Base-by-base conservation (phyloP, 92 coral and sea anemone species). In the Porites cylindrica region DNA sequence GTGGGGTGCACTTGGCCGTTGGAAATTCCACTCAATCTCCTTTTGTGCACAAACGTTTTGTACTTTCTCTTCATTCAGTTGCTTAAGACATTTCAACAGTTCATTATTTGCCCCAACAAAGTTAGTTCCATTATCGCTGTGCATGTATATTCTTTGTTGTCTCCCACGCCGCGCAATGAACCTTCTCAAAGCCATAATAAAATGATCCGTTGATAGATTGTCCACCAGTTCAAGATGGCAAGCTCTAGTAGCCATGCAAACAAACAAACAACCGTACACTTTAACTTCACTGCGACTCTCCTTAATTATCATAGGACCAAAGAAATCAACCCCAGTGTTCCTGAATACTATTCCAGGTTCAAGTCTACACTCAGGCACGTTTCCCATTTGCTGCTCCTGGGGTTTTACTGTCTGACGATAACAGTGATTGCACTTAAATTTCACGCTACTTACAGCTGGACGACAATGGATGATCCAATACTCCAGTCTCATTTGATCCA, bases 301-400 rank as follows among this genome's bases (percentile, higher is more conserved):
- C 68, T 75, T 86, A 26, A 86, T 85, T 1, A 77, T 32, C 79
- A 78, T 53, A 63, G 85, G 90, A 29, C 8, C 79, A 18, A 66
- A 78, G 65, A 51, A 69, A 26, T 78, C 84, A 23, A 86, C 84
- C 69, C 84, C 85, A 9, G 85, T 78, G 70, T 86, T 68, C 69
- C 77, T 80, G 56, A 78, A 29, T 29, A 29, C 38, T 2, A 78
- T 82, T 38, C 71, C 73, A 8, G 85, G 56, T 52, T 78, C 85
- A 29, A 29, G 38, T 29, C 38, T 29, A 29, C 38, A 29, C 38
- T 29, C 38, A 1, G 38, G 38, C 3, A 29, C 58, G 70, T 62
- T 56, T 79, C 32, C 62, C 90, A 86, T 29, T 11, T 73, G 77
- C 82, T 68, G 72, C 58, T 58, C 78, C 1, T 77, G 90, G 56